phyloP scores from a whole-genome alignment of 1,140 invertebrate species.

The Plutomurus gul region DNA sequence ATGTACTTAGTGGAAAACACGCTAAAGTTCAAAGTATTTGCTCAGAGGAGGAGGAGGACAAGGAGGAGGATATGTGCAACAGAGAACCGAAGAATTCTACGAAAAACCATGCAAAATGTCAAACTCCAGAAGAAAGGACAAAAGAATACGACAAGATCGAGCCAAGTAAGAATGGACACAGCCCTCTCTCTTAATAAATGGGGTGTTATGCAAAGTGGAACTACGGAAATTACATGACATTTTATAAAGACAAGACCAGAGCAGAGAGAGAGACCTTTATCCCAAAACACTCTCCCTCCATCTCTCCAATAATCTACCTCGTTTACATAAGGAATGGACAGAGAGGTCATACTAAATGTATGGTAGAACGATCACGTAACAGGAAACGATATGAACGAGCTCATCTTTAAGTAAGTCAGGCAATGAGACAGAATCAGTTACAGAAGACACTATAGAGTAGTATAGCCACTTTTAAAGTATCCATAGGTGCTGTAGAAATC shows the following conservation, averaged over 20 bases:
- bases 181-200: background rate
- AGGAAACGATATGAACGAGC: background rate
- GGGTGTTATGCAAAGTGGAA: too few species aligned
- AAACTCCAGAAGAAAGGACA: too few species aligned
- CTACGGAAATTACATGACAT: too few species aligned
- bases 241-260: too few species aligned
- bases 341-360: background rate
- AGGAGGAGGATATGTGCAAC: background rate
- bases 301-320: background rate
- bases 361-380: too few species aligned
- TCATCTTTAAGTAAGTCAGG: background rate
- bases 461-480: background rate
- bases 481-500: background rate
- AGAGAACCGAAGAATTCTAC: background rate
- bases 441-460: background rate
- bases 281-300: too few species aligned
- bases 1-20: too few species aligned
- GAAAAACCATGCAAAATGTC: slow-evolving; percentile 14
- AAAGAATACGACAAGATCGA: background rate
- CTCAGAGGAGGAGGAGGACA: background rate
- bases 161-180: background rate
- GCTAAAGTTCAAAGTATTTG: background rate
- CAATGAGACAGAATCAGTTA: background rate
- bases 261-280: too few species aligned
- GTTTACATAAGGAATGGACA: background rate